phyloP scores from a whole-genome alignment of 2,797 vertebrate genomes.

The Zalophus californianus region DNA sequence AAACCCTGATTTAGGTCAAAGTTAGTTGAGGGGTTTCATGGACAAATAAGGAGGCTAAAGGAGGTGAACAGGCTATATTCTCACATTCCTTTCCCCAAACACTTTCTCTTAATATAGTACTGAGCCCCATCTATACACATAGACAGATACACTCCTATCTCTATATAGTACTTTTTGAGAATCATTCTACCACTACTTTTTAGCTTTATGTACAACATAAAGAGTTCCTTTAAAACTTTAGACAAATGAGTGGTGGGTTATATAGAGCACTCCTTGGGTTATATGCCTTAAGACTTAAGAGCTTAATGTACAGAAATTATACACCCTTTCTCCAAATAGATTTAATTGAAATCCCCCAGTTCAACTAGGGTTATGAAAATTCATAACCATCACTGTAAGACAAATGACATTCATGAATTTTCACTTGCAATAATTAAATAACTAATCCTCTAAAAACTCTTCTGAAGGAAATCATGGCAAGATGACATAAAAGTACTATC shows the following conservation, averaged over 20 bases:
- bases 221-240: constrained; percentile 1
- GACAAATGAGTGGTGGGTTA: background rate
- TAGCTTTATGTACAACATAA: constrained; percentile 1
- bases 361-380: constrained; percentile 20
- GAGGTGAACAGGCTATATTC: background rate
- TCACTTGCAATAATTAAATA: constrained; percentile 12
- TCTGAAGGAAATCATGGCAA: constrained; percentile 55
- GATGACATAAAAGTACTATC: background rate
- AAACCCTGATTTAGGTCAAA: background rate
- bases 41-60: background rate
- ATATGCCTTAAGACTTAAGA: constrained; percentile 17
- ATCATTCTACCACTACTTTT: background rate
- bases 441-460: background rate
- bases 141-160: background rate
- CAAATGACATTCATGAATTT: background rate
- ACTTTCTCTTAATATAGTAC: background rate
- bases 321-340: background rate
- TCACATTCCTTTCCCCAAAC: background rate
- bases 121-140: background rate
- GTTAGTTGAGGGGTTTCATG: background rate
- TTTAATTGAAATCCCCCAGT: constrained; percentile 27
- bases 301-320: constrained; percentile 46
- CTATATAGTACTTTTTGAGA: background rate
- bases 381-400: background rate
- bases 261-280: background rate